Percentiles rank a stretch among this genome's conserved stretches.
Conservation (phyloP, 1,140 invertebrate genomes). For the Heliconius melpomene region DNA sequence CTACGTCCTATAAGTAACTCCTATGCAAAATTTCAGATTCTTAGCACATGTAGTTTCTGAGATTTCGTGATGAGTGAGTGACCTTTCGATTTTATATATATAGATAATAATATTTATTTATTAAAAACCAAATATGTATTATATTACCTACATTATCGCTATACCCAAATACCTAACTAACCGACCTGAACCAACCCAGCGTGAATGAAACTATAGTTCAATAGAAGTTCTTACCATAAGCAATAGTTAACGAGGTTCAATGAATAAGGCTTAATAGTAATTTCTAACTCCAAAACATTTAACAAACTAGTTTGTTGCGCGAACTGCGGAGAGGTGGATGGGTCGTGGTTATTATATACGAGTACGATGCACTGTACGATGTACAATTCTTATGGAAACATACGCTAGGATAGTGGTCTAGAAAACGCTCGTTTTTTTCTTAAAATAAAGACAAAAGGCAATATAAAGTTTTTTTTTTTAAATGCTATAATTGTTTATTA, state of each 20-base stretch:
- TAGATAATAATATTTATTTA: too few relatives aligned
- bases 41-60: too few relatives aligned
- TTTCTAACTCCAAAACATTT: slow-evolving; percentile 33
- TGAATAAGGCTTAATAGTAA: slow-evolving; percentile 29
- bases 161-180: neutral
- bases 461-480: too few relatives aligned
- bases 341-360: slow-evolving; percentile 36
- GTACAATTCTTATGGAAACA: slow-evolving; percentile 16
- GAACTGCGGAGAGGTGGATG: slow-evolving; percentile 34
- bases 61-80: too few relatives aligned
- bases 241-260: slow-evolving; percentile 30
- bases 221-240: slow-evolving; percentile 23
- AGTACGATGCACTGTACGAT: slow-evolving; percentile 20
- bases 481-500: too few relatives aligned
- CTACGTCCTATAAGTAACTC: too few relatives aligned
- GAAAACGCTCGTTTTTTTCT: neutral
- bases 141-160: neutral
- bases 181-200: neutral
- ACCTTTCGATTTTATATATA: too few relatives aligned
- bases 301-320: slow-evolving; percentile 39
- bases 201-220: slow-evolving; percentile 10
- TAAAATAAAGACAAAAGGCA: neutral
- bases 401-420: neutral
- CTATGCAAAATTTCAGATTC: too few relatives aligned
- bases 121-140: too few relatives aligned